Conservation (phyloP, 53 echinoderm and acorn worm species). For the Mesocentrotus franciscanus region DNA sequence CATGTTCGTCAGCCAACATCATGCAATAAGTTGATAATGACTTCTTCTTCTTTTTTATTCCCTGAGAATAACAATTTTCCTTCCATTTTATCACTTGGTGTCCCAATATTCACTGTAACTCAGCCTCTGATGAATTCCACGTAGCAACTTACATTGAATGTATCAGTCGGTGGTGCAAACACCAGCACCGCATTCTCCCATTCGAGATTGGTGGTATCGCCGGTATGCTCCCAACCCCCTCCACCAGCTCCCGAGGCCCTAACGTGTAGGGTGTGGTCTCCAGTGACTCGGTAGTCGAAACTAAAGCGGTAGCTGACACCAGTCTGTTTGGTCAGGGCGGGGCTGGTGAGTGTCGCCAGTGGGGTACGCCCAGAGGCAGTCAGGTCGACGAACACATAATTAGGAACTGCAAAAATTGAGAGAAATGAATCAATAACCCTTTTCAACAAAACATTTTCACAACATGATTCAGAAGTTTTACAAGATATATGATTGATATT, state of each 20-base stretch:
- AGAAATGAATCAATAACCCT: background rate
- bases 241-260: background rate
- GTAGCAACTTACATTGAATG: slow-evolving; percentile 36
- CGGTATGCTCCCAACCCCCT: slow-evolving; percentile 56
- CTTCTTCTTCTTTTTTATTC: too few species aligned
- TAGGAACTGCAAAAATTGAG: background rate
- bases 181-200: slow-evolving; percentile 5
- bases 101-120: too few species aligned
- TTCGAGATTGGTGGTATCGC: background rate
- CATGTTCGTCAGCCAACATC: too few species aligned
- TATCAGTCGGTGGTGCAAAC: background rate
- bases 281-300: slow-evolving; percentile 25
- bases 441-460: too few species aligned
- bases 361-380: background rate
- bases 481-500: too few species aligned
- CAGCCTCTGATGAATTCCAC: background rate
- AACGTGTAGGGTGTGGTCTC: slow-evolving; percentile 58
- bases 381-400: background rate
- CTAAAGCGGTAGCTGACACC: background rate
- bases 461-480: too few species aligned
- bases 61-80: too few species aligned
- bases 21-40: too few species aligned
- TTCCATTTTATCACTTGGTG: too few species aligned
- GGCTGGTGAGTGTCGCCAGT: slow-evolving; percentile 50
- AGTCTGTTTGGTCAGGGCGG: background rate